A percentile compares a stretch with the other conserved stretches of the same genome.
These are phyloP conservation scores for Drosophila seguyi DNA, from an alignment of 1,140 invertebrate genomes.

Conservation along the genomic window DNA sequence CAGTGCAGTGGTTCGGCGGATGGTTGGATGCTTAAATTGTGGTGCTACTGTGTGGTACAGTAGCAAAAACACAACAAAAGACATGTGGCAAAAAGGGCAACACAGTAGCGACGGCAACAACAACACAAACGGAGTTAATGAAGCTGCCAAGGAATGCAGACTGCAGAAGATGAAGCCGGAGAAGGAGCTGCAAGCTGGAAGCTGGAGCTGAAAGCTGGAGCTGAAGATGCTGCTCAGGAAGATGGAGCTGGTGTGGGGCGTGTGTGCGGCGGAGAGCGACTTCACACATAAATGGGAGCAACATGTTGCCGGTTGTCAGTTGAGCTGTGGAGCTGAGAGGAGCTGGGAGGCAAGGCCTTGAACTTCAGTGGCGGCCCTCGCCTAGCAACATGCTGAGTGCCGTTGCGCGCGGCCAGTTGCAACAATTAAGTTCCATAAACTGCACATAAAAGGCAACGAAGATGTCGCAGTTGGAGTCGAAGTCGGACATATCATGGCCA, in stretches of 20 bases:
- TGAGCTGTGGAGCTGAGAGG: slow-evolving; percentile 8
- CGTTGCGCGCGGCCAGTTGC: slow-evolving; percentile 45
- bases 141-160: slow-evolving; percentile 82
- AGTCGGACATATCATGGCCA: slow-evolving; percentile 48
- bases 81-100: slow-evolving; percentile 76
- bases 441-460: slow-evolving; percentile 76
- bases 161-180: slow-evolving; percentile 38
- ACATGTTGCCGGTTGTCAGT: slow-evolving; percentile 67
- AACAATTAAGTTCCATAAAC: slow-evolving; percentile 82
- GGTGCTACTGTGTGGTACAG: slow-evolving; percentile 73
- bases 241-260: slow-evolving; percentile 23
- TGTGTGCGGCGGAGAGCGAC: slow-evolving; percentile 39
- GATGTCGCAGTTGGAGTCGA: slow-evolving; percentile 61
- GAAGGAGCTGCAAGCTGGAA: slow-evolving; percentile 24
- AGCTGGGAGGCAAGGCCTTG: slow-evolving; percentile 16
- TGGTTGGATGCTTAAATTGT: slow-evolving; percentile 19
- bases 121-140: slow-evolving; percentile 74
- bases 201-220: background rate
- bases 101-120: slow-evolving; percentile 36
- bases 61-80: slow-evolving; percentile 69
- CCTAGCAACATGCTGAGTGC: slow-evolving; percentile 64
- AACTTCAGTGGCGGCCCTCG: slow-evolving; percentile 34
- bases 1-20: slow-evolving; percentile 17
- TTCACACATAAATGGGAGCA: slow-evolving; percentile 83
- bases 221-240: slow-evolving; percentile 5